A percentile compares a stretch with the other conserved stretches of the same genome.
These are phyloP conservation scores for Xenops minutus DNA, from an alignment of 2,797 vertebrate species.

Conservation along the genomic window DNA sequence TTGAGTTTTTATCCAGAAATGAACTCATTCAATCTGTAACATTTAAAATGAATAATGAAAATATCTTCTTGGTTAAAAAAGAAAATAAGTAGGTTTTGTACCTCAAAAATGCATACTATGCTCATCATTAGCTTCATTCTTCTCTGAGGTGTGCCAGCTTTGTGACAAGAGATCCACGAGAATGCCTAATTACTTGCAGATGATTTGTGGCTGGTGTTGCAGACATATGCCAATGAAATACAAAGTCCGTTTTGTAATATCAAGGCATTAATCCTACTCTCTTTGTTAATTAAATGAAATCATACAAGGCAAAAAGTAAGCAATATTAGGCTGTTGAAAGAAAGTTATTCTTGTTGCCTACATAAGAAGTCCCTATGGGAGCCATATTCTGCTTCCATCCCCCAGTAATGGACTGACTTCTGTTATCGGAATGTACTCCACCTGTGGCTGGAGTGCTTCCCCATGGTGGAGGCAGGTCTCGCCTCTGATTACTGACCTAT, in stretches of 20 bases:
- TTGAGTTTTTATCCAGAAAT: not conserved
- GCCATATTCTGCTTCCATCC: not conserved
- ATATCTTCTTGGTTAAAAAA: not conserved
- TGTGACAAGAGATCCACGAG: not conserved
- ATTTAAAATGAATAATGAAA: not conserved
- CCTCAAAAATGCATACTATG: not conserved
- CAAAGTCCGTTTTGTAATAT: not conserved
- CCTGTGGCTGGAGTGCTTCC: not conserved
- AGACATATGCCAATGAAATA: not conserved
- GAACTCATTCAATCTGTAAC: not conserved
- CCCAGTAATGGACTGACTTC: not conserved
- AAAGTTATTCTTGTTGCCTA: not conserved
- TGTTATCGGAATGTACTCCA: not conserved
- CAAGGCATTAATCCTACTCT: not conserved
- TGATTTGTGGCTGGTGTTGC: not conserved
- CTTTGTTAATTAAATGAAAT: conserved; percentile 4
- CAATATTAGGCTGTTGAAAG: not conserved
- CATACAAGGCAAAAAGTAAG: not conserved
- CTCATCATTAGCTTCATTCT: not conserved
- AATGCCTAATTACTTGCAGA: not conserved
- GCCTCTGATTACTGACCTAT: not conserved
- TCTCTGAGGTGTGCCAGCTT: not conserved
- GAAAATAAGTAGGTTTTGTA: not conserved
- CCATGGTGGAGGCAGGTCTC: not conserved
- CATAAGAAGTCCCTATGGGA: not conserved